phyloP scores from a whole-genome alignment of 1,140 invertebrate genomes.

The Papilio polytes region DNA sequence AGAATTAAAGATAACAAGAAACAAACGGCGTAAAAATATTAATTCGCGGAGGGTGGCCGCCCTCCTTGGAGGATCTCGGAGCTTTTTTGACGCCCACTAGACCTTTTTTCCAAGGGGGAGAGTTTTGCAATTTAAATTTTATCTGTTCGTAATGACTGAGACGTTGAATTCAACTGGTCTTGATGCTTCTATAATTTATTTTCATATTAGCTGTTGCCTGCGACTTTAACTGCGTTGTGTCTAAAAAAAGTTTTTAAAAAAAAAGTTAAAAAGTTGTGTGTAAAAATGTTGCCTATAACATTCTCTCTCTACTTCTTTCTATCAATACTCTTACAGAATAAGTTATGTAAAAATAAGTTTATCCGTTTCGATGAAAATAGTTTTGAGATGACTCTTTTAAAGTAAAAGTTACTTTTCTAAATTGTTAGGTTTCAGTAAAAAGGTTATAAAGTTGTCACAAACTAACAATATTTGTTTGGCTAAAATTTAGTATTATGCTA shows the following conservation, averaged over 20 bases:
- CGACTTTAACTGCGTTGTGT: too few relatives aligned
- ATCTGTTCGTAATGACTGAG: constrained; percentile 61
- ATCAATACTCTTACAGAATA: too few relatives aligned
- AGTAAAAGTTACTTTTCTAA: too few relatives aligned
- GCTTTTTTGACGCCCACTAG: constrained; percentile 62
- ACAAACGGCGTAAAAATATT: constrained; percentile 54
- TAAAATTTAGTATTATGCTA: not conserved
- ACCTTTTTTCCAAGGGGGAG: constrained; percentile 61
- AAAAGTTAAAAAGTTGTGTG: too few relatives aligned
- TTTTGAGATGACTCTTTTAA: too few relatives aligned
- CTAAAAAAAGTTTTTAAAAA: too few relatives aligned
- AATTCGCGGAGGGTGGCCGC: constrained; percentile 47
- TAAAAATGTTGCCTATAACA: too few relatives aligned
- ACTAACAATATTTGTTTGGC: not conserved
- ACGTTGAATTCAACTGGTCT: constrained; percentile 40
- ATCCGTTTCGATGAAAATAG: too few relatives aligned
- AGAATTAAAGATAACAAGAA: constrained; percentile 37
- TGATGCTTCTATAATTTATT: constrained; percentile 18
- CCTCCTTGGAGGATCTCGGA: constrained; percentile 36
- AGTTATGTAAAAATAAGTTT: too few relatives aligned
- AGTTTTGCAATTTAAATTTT: constrained; percentile 68
- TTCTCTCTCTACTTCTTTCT: too few relatives aligned
- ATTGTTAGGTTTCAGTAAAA: too few relatives aligned
- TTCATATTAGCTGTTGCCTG: too few relatives aligned
- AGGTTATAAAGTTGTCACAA: not conserved